Percentiles rank a stretch among this genome's conserved stretches.
Evolutionary conservation across 2,113 vertebrate species (phyloP).

Genomic region (Symphodus melops): DNA sequence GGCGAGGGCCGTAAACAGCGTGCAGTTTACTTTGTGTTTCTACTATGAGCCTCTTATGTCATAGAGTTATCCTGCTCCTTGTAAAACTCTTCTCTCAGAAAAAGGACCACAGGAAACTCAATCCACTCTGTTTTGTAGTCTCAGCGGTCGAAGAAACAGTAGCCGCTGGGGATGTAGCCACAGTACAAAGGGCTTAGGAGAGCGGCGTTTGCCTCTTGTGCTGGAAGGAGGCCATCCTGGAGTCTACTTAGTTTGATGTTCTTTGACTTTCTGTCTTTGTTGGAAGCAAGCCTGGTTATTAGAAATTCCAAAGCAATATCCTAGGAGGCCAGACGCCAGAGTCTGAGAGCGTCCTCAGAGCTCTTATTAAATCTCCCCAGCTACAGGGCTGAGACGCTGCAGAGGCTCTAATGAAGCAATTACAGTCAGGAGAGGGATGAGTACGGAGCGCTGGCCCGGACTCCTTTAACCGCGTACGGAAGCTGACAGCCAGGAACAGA

Average conservation of each 20-base stretch:
- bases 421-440: constrained; percentile 57
- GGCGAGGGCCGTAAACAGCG: background rate
- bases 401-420: constrained; percentile 70
- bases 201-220: constrained; percentile 18
- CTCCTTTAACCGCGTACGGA: constrained; percentile 27
- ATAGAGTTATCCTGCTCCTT: background rate
- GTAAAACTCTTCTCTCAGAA: constrained; percentile 38
- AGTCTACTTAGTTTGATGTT: constrained; percentile 60
- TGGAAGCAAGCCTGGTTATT: constrained; percentile 66
- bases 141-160: constrained; percentile 13
- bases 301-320: constrained; percentile 75
- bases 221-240: constrained; percentile 34
- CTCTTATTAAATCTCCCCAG: constrained; percentile 76
- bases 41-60: constrained; percentile 24
- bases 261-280: constrained; percentile 65
- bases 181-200: constrained; percentile 35
- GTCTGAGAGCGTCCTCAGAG: constrained; percentile 53
- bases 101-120: constrained; percentile 36
- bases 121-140: constrained; percentile 35
- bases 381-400: constrained; percentile 62
- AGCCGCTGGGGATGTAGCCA: constrained; percentile 28
- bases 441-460: background rate
- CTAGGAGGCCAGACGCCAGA: constrained; percentile 63
- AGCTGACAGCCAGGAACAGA: constrained; percentile 43
- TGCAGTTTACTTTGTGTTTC: background rate